phyloP scores from a whole-genome alignment of 1,140 invertebrate genomes.

The Drosophila kepulauana region DNA sequence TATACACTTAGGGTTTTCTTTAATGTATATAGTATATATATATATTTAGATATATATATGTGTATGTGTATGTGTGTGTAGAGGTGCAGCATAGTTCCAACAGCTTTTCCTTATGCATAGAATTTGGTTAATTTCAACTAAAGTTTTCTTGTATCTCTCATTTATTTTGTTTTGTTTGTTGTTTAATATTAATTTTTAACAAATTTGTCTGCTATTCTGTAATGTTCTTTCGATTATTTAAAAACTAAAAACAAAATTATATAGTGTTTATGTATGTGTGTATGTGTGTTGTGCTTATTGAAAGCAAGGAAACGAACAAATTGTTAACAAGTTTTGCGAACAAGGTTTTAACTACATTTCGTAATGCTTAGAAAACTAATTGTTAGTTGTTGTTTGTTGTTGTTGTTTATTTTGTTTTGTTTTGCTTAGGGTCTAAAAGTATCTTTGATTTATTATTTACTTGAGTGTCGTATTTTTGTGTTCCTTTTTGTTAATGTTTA shows the following conservation, averaged over 20 bases:
- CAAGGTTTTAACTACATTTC: constrained; percentile 24
- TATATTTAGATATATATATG: constrained; percentile 14
- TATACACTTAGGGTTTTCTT: constrained; percentile 62
- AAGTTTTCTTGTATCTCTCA: constrained; percentile 38
- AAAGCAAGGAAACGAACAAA: constrained; percentile 35
- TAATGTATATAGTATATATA: constrained; percentile 17
- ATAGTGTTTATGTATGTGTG: background rate
- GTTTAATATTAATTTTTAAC: constrained; percentile 39
- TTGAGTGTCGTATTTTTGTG: constrained; percentile 63
- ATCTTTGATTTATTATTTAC: constrained; percentile 80
- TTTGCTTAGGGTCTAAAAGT: constrained; percentile 60
- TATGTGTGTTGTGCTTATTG: constrained; percentile 25
- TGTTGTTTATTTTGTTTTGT: constrained; percentile 28
- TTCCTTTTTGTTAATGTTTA: constrained; percentile 17
- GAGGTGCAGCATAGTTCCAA: constrained; percentile 23
- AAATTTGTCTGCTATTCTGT: background rate
- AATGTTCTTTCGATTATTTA: background rate
- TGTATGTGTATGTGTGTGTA: constrained; percentile 20
- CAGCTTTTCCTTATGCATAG: constrained; percentile 40
- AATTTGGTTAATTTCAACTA: constrained; percentile 53
- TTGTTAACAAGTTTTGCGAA: constrained; percentile 39
- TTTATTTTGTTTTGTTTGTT: constrained; percentile 5
- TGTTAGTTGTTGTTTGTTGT: constrained; percentile 34
- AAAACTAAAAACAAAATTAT: constrained; percentile 19
- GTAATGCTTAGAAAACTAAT: constrained; percentile 38